Evolutionary conservation across 2,888 invertebrate genomes (phyloP).

Genomic region (Dendrolimus pini): DNA sequence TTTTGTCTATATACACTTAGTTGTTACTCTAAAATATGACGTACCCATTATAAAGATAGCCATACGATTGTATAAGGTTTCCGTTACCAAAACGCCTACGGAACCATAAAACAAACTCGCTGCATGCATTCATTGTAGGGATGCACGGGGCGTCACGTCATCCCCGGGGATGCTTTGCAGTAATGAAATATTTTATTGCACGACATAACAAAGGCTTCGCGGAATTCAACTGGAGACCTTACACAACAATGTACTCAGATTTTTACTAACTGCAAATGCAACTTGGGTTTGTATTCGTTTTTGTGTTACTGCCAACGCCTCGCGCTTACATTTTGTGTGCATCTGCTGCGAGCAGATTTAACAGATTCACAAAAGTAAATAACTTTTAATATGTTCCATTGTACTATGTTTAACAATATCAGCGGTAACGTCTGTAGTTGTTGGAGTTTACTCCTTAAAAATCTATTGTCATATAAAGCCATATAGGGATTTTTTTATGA

Average conservation of each 20-base stretch:
- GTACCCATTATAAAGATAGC: too few species aligned
- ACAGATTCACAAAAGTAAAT: too few species aligned
- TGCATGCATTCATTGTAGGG: constrained; percentile 4
- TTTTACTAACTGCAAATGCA: constrained; percentile 54
- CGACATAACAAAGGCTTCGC: constrained; percentile 42
- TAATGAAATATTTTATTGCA: constrained; percentile 70
- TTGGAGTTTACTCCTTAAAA: too few species aligned
- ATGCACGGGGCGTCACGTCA: constrained; percentile 7
- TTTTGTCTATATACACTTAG: too few species aligned
- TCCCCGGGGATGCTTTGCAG: constrained; percentile 40
- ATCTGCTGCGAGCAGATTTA: too few species aligned
- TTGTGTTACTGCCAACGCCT: constrained; percentile 23
- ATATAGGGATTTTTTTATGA: too few species aligned
- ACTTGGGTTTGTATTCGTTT: constrained; percentile 32
- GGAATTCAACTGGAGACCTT: constrained; percentile 39
- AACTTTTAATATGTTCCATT: too few species aligned
- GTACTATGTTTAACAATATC: too few species aligned
- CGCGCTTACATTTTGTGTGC: constrained; percentile 5
- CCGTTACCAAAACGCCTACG: not conserved
- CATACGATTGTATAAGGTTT: too few species aligned
- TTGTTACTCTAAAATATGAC: too few species aligned
- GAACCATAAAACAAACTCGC: constrained; percentile 13
- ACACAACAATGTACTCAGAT: constrained; percentile 62
- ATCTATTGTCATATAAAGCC: too few species aligned
- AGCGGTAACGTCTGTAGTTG: too few species aligned